Conservation (phyloP, 2,888 invertebrate genomes). For the Ephialtes manifestator region DNA sequence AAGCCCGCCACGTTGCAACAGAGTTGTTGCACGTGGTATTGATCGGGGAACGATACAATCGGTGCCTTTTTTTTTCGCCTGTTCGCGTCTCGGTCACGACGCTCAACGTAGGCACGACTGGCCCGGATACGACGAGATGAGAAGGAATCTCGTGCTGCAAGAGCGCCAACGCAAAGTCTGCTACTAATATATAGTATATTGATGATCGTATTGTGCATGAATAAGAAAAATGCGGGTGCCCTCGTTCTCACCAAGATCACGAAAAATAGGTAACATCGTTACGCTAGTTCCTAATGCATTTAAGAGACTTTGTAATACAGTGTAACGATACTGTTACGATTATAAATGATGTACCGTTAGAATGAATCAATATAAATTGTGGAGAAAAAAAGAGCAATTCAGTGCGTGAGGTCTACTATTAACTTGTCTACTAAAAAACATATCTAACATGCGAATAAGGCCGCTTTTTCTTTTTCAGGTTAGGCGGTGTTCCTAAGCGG, state of each 20-base stretch:
- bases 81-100: conserved; percentile 59
- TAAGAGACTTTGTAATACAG: background rate
- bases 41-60: conserved; percentile 72
- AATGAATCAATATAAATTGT: background rate
- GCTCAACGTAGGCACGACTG: conserved; percentile 47
- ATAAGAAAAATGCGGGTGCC: conserved; percentile 48
- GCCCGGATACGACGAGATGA: conserved; percentile 51
- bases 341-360: background rate
- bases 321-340: background rate
- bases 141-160: background rate
- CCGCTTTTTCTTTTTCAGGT: background rate
- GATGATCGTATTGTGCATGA: conserved; percentile 24
- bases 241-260: background rate
- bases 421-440: background rate
- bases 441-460: background rate
- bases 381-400: background rate
- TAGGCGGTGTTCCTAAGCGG: too few species aligned
- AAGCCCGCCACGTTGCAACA: conserved; percentile 69
- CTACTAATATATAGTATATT: conserved; percentile 8
- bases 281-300: background rate
- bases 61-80: conserved; percentile 60
- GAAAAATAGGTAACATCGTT: background rate
- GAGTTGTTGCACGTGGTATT: conserved; percentile 75
- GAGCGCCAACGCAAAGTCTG: background rate
- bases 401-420: background rate